Base-by-base conservation (phyloP, 2,888 invertebrate genomes). In the Eristalis pertinax region DNA sequence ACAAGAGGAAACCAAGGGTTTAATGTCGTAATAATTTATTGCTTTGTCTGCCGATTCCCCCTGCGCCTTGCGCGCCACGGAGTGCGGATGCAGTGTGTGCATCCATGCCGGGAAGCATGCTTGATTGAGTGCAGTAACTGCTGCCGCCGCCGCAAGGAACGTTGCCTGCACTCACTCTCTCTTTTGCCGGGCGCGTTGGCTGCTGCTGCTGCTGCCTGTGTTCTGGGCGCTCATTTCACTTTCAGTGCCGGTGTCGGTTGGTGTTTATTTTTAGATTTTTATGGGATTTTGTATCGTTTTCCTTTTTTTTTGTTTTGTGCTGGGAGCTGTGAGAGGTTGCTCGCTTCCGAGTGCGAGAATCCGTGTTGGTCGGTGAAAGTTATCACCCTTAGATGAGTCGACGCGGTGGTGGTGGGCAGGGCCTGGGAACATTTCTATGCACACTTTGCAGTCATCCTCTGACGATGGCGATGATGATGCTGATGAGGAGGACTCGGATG, bases 261-360 rank as follows among this genome's bases (percentile, higher is more conserved):
- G 13, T 87, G 84, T 87, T 87, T 84, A 76, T 87, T 87, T 87
- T 79, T 84, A 86, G 83, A 86, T 86, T 86, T 86, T 83, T 83
- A 74, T 86, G 73, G 38, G 77, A 68, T 73, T 76, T 68, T 77
- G 62, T 72, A 75, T 69, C 60, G n/a, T n/a, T n/a, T 63, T 69
- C 58, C 26, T 26, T 26, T 26, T 26, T 26, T 26, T 4, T 26
- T n/a, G n/a, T 69, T 69, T 62, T 4, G 4, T 29, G 29, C 29
- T 29, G 29, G 4, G 26, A 43, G 41, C 62, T 35, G 65, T 58
- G 41, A 58, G 19, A 41, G 50, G 68, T 24, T 76, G 38, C 64
- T 13, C 43, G 24, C 5, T 78, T 63, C 64, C 63, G 62, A 32
- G 43, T 64, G 69, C 29, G 62, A 67, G 76, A 68, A 69, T 67